These are phyloP conservation scores for Gephyroberyx darwinii DNA, from an alignment of 2,797 vertebrate genomes.

Conservation along the genomic window DNA sequence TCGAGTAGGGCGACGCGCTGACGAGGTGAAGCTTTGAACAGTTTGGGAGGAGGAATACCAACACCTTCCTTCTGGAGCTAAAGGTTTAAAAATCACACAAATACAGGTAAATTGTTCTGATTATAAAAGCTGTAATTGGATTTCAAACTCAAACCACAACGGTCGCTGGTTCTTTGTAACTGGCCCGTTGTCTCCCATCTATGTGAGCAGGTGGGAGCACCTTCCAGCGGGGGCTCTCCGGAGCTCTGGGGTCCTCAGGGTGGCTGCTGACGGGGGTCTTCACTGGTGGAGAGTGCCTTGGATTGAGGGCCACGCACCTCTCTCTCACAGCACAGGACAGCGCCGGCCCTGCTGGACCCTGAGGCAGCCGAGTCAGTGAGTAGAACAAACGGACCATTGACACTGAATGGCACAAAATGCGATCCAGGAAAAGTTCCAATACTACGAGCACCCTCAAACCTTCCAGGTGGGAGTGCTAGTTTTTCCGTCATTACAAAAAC, in stretches of 20 bases:
- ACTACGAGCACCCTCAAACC: neutral
- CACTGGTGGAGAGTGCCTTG: neutral
- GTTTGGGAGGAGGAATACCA: neutral
- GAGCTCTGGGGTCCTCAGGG: neutral
- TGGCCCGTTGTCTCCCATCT: too few relatives aligned
- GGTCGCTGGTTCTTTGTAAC: too few relatives aligned
- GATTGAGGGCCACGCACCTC: neutral
- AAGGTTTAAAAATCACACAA: conserved; percentile 5
- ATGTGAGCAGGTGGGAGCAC: neutral
- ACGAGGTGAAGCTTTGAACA: neutral
- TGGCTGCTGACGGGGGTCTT: neutral
- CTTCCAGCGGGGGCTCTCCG: conserved; percentile 1
- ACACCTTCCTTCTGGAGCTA: conserved; percentile 31
- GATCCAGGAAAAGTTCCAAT: neutral
- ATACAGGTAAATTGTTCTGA: too few relatives aligned
- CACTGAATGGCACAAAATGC: neutral
- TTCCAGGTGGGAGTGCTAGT: neutral
- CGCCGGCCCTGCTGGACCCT: conserved; percentile 3
- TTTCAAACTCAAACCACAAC: too few relatives aligned
- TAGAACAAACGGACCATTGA: neutral
- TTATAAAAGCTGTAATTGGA: too few relatives aligned
- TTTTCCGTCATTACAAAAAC: neutral
- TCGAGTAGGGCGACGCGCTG: conserved; percentile 37
- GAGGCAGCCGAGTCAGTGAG: neutral
- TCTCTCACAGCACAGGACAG: neutral